Evolutionary conservation across 2,113 vertebrate species (phyloP).

Genomic region (Dendropsophus ebraccatus): DNA sequence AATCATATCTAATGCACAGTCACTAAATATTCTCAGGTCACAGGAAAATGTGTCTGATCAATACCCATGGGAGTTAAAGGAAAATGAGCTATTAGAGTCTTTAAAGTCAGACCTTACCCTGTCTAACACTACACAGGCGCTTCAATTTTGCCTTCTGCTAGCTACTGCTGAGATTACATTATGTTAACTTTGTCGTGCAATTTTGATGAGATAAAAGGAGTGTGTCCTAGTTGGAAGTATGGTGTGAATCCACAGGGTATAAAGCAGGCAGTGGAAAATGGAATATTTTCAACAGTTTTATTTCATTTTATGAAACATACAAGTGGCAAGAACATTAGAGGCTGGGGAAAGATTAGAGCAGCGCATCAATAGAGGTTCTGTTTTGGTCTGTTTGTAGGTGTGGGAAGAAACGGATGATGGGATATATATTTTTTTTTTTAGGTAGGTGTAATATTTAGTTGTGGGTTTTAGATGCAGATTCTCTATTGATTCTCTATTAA

Average conservation of each 20-base stretch:
- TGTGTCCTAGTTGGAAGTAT: constrained; percentile 55
- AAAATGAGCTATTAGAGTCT: constrained; percentile 53
- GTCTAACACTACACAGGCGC: constrained; percentile 50
- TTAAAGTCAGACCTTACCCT: constrained; percentile 50
- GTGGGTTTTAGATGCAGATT: background rate
- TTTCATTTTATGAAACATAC: constrained; percentile 53
- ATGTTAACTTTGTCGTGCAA: constrained; percentile 58
- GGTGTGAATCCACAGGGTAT: constrained; percentile 59
- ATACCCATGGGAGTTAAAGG: constrained; percentile 36
- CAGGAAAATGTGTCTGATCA: constrained; percentile 40
- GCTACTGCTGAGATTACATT: constrained; percentile 58
- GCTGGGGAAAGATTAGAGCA: constrained; percentile 38
- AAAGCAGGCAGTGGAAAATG: constrained; percentile 49
- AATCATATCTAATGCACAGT: constrained; percentile 30
- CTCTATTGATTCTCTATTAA: background rate
- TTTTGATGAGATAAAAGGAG: constrained; percentile 58
- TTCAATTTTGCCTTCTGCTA: constrained; percentile 53
- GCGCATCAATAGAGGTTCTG: constrained; percentile 24
- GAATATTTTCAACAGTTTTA: constrained; percentile 57
- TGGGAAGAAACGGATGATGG: background rate
- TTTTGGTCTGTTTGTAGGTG: constrained; percentile 7
- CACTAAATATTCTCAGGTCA: constrained; percentile 32
- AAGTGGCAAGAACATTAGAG: constrained; percentile 50
- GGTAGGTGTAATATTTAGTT: background rate
- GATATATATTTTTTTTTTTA: background rate